Evolutionary conservation across 2,113 vertebrate species (phyloP).

Genomic region (Picathartes gymnocephalus): DNA sequence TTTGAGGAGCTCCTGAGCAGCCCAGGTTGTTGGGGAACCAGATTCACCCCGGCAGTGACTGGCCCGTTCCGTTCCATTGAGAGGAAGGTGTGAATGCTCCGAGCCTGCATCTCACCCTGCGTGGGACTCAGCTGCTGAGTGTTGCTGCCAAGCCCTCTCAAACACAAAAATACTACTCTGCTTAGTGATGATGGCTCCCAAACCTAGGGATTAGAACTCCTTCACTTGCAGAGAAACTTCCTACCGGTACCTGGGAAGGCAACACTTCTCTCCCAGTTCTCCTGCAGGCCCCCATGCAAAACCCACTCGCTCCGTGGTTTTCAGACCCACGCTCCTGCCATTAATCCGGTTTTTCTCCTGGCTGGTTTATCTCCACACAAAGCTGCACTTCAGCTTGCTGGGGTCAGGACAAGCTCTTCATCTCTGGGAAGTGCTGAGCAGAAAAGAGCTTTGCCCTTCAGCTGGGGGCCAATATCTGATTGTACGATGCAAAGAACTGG

Average conservation of each 20-base stretch:
- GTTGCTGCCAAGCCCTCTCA: not conserved
- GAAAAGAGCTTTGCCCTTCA: not conserved
- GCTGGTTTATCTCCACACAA: not conserved
- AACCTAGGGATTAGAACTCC: not conserved
- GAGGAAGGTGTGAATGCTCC: not conserved
- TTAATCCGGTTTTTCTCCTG: not conserved
- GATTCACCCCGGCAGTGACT: not conserved
- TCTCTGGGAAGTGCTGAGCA: not conserved
- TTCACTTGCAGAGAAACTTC: not conserved
- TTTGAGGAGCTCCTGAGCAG: not conserved
- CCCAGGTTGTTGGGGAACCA: not conserved
- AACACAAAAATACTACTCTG: not conserved
- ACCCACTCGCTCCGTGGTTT: rapidly evolving
- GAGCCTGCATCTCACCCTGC: not conserved
- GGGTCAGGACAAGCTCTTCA: not conserved
- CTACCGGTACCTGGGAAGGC: not conserved
- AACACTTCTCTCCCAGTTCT: not conserved
- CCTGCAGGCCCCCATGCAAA: not conserved
- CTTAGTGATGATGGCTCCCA: not conserved
- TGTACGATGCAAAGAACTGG: rapidly evolving
- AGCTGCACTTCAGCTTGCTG: not conserved
- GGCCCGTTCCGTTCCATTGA: not conserved
- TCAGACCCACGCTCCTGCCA: not conserved
- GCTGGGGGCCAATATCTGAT: not conserved
- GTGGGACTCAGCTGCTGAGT: not conserved